Evolutionary conservation across 2,797 vertebrate genomes (phyloP).

Genomic region (Myripristis murdjan): DNA sequence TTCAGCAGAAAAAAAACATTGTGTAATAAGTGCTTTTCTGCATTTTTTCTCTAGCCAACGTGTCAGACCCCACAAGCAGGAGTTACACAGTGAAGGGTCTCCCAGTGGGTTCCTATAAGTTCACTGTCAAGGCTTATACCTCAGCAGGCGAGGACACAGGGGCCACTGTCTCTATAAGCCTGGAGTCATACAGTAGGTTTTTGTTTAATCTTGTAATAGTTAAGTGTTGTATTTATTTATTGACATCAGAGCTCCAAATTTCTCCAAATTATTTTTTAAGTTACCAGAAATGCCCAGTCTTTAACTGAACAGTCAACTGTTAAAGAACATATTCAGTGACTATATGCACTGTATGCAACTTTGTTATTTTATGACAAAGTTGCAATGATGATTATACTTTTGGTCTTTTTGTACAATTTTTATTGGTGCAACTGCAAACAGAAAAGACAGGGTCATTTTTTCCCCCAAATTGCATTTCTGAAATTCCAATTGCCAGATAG

Average conservation of each 20-base stretch:
- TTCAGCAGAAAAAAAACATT: not conserved
- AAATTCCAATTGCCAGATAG: no score
- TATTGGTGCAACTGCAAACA: no score
- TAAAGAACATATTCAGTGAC: no score
- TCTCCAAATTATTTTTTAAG: not conserved
- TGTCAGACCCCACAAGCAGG: slow-evolving; percentile 61
- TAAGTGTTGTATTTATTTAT: not conserved
- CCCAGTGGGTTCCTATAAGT: slow-evolving; percentile 74
- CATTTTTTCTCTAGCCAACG: slow-evolving; percentile 68
- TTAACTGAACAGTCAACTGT: not conserved
- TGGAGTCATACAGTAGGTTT: slow-evolving; percentile 75
- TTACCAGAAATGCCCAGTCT: not conserved
- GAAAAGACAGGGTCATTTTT: no score
- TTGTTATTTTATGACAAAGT: no score
- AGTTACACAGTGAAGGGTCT: slow-evolving; percentile 73
- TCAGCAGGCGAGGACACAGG: slow-evolving; percentile 82
- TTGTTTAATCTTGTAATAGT: not conserved
- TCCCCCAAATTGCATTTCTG: no score
- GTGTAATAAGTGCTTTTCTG: no score
- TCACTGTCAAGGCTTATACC: slow-evolving; percentile 84
- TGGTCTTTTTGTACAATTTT: no score
- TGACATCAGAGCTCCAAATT: not conserved
- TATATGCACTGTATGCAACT: no score
- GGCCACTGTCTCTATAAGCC: slow-evolving; percentile 66
- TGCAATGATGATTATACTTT: no score